Base-by-base conservation (phyloP, 2,888 invertebrate species). In the Dolichomitus sp. region DNA sequence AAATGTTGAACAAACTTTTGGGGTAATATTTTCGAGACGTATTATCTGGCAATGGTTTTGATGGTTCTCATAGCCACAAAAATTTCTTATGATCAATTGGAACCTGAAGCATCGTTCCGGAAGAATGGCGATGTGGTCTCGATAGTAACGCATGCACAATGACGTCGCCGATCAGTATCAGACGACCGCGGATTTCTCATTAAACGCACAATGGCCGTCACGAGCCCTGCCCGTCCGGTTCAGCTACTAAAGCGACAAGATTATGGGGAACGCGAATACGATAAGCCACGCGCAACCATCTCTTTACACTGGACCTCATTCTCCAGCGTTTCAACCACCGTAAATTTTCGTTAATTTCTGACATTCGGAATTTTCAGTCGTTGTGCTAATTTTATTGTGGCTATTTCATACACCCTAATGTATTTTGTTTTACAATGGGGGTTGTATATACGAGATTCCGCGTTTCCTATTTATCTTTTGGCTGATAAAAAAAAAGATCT, bases 171-270 rank as follows among this genome's bases (percentile, higher is more conserved):
- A 83, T 75, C 27, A 66, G 17, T 77, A 84, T 81, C 83, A 23
- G 42, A 54, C 33, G 69, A 75, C 84, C 84, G 83, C 73, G 82
- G 77, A 86, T 85, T 81, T 80, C 77, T 68, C 75, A 84, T 86
- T 84, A 85, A 83, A 74, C 70, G 52, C 72, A 82, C 78, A 85
- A 85, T 84, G 78, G 19, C 37, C 65, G 14, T 57, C 63, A 50
- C 76, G n/a, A 77, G 57, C 27, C 23, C 42, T 37, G 14, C 57
- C 50, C 2, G 14, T 19, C 30, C 11, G 65, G 0, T 57, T 33
- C n/a, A 50, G 54, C 17, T n/a, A 23, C 42, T 33, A 33, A 33
- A 17, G 37, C 14, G 23, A 69, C 45, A 57, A 59, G 81, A 81
- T 78, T 78, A 61, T 37, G 48, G 52, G 52, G 37, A 33, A 72